Evolutionary conservation across 2,888 invertebrate species (phyloP), one percentile per base, ranked within the genome.

Genomic region (Drosophila algonquin): DNA sequence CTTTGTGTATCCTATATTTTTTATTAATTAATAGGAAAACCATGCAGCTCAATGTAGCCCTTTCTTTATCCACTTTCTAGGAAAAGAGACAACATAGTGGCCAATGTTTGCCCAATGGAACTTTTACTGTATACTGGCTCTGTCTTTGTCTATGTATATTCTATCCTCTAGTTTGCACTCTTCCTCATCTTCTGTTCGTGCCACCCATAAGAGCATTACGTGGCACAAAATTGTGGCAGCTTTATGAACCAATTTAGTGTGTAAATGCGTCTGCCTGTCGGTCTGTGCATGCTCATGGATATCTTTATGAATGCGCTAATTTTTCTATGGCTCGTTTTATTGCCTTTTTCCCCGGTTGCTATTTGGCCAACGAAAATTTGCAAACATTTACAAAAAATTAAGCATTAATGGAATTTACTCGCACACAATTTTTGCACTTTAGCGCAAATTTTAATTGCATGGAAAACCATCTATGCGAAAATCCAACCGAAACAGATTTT

Each of bases 341-440:
- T 45, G 35, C 32, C 10, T 48, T 10, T 71, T 69, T 47, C 45
- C 56, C 18, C 14, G 1, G 60, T 64, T 79, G 67, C 47, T 60
- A 60, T 60, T 83, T 74, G 59, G 51, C 72, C 51, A 77, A 58
- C 63, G 57, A 58, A 77, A 63, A 70, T 52, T 14, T 18, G 76
- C 71, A 76, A 76, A 75, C 74, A 73, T 84, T 84, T 77, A 76
- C 71, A 75, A 65, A 65, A 79, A 74, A 83, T 83, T 79, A 83
- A 77, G 68, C 77, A 81, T 84, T 77, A 84, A 83, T 81, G 84
- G 76, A 84, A 79, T 79, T 75, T 54, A 16, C 69, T 40, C 40
- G 40, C 14, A 14, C 40, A 40, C 21, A 18, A 69, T 79, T 80
- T 65, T 79, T 65, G 69, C 77, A 75, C 79, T 75, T 79, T 72